phyloP scores from a whole-genome alignment of 2,113 vertebrate genomes.

The Tricholaema leucomelas region DNA sequence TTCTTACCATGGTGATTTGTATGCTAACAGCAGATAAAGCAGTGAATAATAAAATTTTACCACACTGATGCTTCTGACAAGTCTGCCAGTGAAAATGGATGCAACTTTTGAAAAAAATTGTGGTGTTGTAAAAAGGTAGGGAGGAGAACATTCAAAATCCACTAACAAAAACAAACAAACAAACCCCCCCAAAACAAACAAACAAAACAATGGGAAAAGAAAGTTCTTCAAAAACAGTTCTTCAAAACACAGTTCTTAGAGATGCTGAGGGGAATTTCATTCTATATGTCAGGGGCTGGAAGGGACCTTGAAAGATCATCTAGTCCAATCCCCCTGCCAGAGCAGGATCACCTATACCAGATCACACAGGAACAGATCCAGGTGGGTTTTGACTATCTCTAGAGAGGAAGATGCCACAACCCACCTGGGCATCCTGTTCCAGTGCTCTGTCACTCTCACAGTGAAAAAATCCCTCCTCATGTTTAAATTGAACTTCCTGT shows the following conservation, averaged over 20 bases:
- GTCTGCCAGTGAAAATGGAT: neutral
- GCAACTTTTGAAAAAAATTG: neutral
- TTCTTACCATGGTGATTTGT: neutral
- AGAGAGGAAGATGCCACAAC: no score
- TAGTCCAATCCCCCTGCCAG: no score
- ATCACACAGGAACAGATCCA: no score
- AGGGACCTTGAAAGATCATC: no score
- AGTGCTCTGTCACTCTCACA: no score
- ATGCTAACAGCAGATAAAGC: neutral
- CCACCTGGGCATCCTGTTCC: no score
- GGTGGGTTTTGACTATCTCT: no score
- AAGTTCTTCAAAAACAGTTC: no score
- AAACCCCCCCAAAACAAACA: neutral
- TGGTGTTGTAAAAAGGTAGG: neutral
- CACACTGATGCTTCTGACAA: neutral
- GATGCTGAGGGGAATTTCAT: slow-evolving; percentile 15
- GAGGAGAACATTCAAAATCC: neutral
- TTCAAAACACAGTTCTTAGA: slow-evolving; percentile 2
- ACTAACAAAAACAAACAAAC: neutral
- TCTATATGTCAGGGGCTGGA: no score
- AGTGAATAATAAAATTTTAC: neutral
- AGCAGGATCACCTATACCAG: no score
- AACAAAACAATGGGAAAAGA: neutral
- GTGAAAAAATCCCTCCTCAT: no score
- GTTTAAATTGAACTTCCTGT: no score